A percentile compares a stretch with the other conserved stretches of the same genome.
These are phyloP conservation scores for Bedellia somnulentella DNA, from an alignment of 2,888 invertebrate species.

Conservation along the genomic window DNA sequence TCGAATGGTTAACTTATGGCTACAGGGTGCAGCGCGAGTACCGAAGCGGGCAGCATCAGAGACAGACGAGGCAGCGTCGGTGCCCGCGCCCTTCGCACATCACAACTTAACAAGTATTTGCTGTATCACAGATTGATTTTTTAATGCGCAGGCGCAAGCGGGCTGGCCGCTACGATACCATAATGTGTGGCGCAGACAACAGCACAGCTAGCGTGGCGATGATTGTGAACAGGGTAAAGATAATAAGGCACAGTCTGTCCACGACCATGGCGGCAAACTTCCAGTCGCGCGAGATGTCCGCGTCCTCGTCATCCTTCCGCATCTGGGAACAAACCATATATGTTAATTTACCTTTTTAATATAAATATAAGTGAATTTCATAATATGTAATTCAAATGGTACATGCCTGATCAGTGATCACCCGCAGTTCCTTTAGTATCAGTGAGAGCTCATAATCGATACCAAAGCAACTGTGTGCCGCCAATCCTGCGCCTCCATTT, in stretches of 20 bases:
- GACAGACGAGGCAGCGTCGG: slow-evolving; percentile 39
- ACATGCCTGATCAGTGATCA: slow-evolving; percentile 83
- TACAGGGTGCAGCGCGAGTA: slow-evolving; percentile 47
- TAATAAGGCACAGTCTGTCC: slow-evolving; percentile 99
- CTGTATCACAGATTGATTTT: slow-evolving; percentile 70
- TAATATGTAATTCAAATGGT: background rate
- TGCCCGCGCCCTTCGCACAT: slow-evolving; percentile 54
- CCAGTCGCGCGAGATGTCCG: slow-evolving; percentile 96
- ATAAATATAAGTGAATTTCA: background rate
- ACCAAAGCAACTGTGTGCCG: slow-evolving; percentile 85
- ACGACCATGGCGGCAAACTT: slow-evolving; percentile 99
- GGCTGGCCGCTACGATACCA: slow-evolving; percentile 79
- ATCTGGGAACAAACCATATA: slow-evolving; percentile 61
- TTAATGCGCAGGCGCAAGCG: slow-evolving; percentile 41
- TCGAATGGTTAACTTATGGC: slow-evolving; percentile 47
- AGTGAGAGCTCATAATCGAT: slow-evolving; percentile 92
- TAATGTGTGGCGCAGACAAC: slow-evolving; percentile 94
- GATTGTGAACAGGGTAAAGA: slow-evolving; percentile 98
- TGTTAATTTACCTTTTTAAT: background rate
- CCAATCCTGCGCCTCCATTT: slow-evolving; percentile 74
- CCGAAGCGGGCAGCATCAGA: slow-evolving; percentile 46
- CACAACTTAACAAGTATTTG: slow-evolving; percentile 70
- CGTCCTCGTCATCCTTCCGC: slow-evolving; percentile 92
- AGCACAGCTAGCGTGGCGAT: slow-evolving; percentile 96
- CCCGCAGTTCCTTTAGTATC: slow-evolving; percentile 92